Conservation (phyloP, 2,113 vertebrate genomes). For the Condylura cristata region DNA sequence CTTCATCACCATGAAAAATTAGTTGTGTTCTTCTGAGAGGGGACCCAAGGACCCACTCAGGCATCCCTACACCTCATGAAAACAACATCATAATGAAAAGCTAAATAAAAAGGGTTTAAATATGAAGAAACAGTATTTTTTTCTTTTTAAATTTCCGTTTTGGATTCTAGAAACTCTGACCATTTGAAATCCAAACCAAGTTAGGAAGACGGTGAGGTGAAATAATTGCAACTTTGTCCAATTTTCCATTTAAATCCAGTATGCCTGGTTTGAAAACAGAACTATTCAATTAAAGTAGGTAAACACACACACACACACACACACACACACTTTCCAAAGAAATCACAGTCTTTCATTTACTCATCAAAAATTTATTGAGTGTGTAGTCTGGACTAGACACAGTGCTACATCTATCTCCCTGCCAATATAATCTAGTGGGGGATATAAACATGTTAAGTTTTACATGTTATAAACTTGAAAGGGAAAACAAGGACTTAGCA, state of each 20-base stretch:
- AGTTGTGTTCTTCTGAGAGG: too few species aligned
- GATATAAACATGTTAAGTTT: not conserved
- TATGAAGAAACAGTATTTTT: constrained; percentile 4
- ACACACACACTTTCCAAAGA: not conserved
- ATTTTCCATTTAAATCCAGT: not conserved
- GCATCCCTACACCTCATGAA: too few species aligned
- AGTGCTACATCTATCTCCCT: not conserved
- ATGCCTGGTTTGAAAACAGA: not conserved
- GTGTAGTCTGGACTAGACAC: not conserved
- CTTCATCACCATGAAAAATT: too few species aligned
- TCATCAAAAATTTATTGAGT: not conserved
- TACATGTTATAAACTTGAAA: not conserved
- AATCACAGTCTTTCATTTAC: constrained; percentile 41
- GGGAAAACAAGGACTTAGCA: not conserved
- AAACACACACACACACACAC: too few species aligned
- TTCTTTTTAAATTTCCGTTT: constrained; percentile 8
- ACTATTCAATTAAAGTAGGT: not conserved
- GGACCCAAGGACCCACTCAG: too few species aligned
- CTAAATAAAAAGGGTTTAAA: not conserved
- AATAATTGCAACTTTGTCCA: not conserved
- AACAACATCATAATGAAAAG: not conserved
- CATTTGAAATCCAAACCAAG: constrained; percentile 5
- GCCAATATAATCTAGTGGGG: not conserved
- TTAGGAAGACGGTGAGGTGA: not conserved
- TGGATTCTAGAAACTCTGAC: not conserved